phyloP scores from a whole-genome alignment of 2,797 vertebrate species.

The Halcyon chelicuti region DNA sequence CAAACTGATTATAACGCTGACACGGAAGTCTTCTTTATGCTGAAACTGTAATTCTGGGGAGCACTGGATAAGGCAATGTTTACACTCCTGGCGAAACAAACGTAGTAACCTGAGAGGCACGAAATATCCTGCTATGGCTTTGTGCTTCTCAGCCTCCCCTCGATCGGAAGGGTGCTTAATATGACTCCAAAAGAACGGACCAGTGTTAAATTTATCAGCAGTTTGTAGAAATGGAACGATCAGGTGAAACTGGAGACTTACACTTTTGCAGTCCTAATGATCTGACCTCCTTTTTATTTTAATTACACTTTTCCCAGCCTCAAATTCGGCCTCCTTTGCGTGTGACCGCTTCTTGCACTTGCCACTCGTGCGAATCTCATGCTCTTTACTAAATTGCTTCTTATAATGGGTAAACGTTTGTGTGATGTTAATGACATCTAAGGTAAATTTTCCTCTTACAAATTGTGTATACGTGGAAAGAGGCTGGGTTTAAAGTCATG shows the following conservation, averaged over 20 bases:
- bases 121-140: accelerated
- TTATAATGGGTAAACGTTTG: not conserved
- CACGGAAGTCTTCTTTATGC: slow-evolving; percentile 84
- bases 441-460: not conserved
- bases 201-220: not conserved
- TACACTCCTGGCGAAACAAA: slow-evolving; percentile 14
- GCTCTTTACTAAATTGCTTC: not conserved
- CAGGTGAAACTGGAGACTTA: not conserved
- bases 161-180: not conserved
- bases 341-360: not conserved
- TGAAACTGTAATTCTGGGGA: slow-evolving; percentile 79
- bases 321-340: not conserved
- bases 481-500: not conserved
- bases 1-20: slow-evolving; percentile 64
- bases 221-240: not conserved
- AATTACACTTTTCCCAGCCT: not conserved
- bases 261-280: not conserved
- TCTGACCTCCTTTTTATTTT: not conserved
- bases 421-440: not conserved
- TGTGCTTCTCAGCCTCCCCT: not conserved
- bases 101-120: not conserved
- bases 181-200: not conserved
- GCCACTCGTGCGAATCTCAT: not conserved
- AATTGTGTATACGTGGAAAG: not conserved
- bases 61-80: slow-evolving; percentile 23